phyloP scores from a whole-genome alignment of 2,113 vertebrate species.

The Tachysurus vachellii region DNA sequence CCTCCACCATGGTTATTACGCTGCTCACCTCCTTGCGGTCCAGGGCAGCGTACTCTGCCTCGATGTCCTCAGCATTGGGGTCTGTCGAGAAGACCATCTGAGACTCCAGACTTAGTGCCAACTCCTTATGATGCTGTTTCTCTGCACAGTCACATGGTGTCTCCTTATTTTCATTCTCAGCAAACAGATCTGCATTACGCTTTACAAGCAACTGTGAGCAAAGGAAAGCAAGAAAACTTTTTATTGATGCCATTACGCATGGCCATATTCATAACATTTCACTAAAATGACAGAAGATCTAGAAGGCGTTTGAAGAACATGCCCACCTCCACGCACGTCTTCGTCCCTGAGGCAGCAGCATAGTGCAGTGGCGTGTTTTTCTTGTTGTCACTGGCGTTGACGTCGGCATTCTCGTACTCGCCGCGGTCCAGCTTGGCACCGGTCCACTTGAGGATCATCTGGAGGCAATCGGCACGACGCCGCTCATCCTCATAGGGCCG shows the following conservation, averaged over 20 bases:
- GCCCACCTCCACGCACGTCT: slow-evolving; percentile 92
- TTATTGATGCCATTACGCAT: not conserved
- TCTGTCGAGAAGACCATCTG: slow-evolving; percentile 98
- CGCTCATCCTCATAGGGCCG: slow-evolving; percentile 86
- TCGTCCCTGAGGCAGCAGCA: slow-evolving; percentile 97
- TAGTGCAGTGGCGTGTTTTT: slow-evolving; percentile 95
- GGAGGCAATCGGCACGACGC: slow-evolving; percentile 88
- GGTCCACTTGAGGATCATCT: slow-evolving; percentile 91
- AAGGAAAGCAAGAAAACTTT: not conserved
- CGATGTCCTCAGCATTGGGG: slow-evolving; percentile 90
- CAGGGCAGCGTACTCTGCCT: slow-evolving; percentile 94
- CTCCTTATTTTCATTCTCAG: slow-evolving; percentile 96
- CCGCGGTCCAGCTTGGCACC: slow-evolving; percentile 95
- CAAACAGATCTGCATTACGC: slow-evolving; percentile 91
- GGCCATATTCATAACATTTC: not conserved
- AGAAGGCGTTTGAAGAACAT: not conserved
- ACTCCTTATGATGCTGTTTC: slow-evolving; percentile 94
- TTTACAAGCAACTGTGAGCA: slow-evolving; percentile 78
- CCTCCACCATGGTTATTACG: not conserved
- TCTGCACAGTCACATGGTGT: slow-evolving; percentile 98
- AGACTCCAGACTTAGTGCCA: slow-evolving; percentile 96
- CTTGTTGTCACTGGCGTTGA: slow-evolving; percentile 93
- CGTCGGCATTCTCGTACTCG: slow-evolving; percentile 88
- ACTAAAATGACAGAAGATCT: not conserved
- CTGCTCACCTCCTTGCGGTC: slow-evolving; percentile 91